Evolutionary conservation across 2,888 invertebrate genomes (phyloP), one percentile per base, ranked within the genome.

Genomic region (Mantis religiosa): DNA sequence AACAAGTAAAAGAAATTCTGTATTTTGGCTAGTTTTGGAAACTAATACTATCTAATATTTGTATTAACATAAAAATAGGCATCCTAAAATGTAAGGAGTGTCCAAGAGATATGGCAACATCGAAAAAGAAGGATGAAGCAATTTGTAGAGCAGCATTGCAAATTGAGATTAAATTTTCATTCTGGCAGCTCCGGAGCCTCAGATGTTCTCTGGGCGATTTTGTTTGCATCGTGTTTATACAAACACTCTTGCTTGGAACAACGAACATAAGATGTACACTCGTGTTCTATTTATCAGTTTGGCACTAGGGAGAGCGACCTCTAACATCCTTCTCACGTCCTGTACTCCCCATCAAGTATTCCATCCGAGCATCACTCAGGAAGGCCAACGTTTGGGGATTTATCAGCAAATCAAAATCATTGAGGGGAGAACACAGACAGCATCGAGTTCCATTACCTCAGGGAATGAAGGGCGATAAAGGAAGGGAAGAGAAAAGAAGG

Each of bases 341-440:
- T 14, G 47, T 25, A n/a, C 54, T 71, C 20, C 82, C 30, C 82
- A 87, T 87, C 87, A 87, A 28, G 87, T 87, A 87, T 87, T 87
- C 87, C 87, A 87, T 87, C 82, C 87, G 82, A 41, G 87, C 82
- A 25, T 82, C 87, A 87, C 82, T 82, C 82, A 82, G 87, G 82
- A 82, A 87, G 82, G 82, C 82, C 87, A 82, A 82, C 87, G 82
- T 87, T 82, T n/a, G 87, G 54, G 54, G 87, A 87, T 87, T 87
- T 87, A 87, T 87, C 87, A 82, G 82, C 87, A 87, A 87, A 87
- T 87, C 87, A 87, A 87, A 87, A 87, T 82, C 87, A 87, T 87
- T 87, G 87, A 87, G 87, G 87, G 87, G 47, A 85, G 85, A 85
- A 82, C 87, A 87, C 82, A 82, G 87, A 82, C 87, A 87, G 82